Conservation (phyloP, 2,113 vertebrate species). For the Motacilla alba region DNA sequence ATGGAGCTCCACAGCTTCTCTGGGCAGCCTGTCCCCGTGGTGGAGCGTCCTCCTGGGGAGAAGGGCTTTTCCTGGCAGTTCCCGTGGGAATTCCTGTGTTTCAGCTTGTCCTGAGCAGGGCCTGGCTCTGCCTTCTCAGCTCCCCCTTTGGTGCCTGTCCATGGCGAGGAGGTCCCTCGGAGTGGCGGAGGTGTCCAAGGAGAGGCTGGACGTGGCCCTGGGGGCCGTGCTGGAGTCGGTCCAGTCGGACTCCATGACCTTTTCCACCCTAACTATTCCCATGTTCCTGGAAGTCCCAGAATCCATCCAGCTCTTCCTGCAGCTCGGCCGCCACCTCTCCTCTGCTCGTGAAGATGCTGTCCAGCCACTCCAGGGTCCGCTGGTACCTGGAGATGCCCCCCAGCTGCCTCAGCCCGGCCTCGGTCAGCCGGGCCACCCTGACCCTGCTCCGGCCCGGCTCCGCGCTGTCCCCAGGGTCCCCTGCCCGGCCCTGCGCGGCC, state of each 20-base stretch:
- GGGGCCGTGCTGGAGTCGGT: accelerated
- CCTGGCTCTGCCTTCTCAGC: not conserved
- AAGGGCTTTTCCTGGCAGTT: not conserved
- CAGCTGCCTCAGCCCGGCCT: not conserved
- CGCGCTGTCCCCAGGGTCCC: accelerated
- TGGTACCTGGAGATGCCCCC: not conserved
- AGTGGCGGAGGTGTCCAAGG: no score
- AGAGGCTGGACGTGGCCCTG: no score
- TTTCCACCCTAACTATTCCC: accelerated
- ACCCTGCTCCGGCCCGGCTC: accelerated
- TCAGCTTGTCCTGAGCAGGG: not conserved
- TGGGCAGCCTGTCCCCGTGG: not conserved
- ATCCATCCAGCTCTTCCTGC: not conserved
- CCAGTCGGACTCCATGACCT: accelerated
- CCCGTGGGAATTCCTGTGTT: accelerated
- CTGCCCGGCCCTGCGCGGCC: accelerated
- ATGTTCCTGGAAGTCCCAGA: accelerated
- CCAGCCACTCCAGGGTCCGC: not conserved
- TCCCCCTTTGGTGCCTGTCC: no score
- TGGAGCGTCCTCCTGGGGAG: no score
- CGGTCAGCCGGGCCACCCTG: not conserved
- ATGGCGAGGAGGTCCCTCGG: no score
- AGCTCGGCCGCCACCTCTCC: accelerated
- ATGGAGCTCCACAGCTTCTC: not conserved
- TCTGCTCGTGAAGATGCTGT: accelerated